Evolutionary conservation across 2,797 vertebrate species (phyloP), one percentile per base, ranked within the genome.

Genomic region (Parauchenoglanis punctatus): DNA sequence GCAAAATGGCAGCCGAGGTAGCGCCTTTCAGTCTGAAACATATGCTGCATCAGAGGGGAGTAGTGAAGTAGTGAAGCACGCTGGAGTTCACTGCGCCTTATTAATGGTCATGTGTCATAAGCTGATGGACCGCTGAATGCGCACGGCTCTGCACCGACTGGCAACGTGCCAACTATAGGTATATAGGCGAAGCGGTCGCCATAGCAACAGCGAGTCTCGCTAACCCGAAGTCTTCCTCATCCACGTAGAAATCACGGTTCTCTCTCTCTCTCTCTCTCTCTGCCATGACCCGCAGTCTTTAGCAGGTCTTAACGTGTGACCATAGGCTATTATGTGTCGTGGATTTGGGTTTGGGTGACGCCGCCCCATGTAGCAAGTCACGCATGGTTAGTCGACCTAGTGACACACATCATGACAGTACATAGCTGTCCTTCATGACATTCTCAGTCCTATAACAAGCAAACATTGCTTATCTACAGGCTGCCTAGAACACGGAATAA

Each of bases 1-100:
- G 87, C 86, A 90, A 91, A 89, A 91, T 91, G 90, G 91, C 91
- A 92, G 89, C 90, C 91, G 85, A 87, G 85, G 82, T 65, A 56
- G 87, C 28, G 81, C 59, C 83, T 46, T 75, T 83, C 81, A 49
- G 85, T 81, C 63, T 70, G 65, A 68, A 49, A 72, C 85, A 58
- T 59, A 68, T 52, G 61, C 75, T 80, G 73, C 58, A 77, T 80
- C 44, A 56, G 18, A 78, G 23, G 18, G 86, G 65, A 35, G 76
- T 13, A 8, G 75, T 20, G 25, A 72, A 35, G 76, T 18, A 6
- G 75, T 20, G 25, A 72, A 78, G 78, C 81, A 49, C 10, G 44
- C 31, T 23, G 44, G 20, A 31, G 54, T 75, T 83, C 63, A 46
- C 10, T 35, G 40, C 61, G 23, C 59, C 68, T 31, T 58, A 35